Evolutionary conservation across 2,888 invertebrate species (phyloP).

Genomic region (Hyposoter dolosus): DNA sequence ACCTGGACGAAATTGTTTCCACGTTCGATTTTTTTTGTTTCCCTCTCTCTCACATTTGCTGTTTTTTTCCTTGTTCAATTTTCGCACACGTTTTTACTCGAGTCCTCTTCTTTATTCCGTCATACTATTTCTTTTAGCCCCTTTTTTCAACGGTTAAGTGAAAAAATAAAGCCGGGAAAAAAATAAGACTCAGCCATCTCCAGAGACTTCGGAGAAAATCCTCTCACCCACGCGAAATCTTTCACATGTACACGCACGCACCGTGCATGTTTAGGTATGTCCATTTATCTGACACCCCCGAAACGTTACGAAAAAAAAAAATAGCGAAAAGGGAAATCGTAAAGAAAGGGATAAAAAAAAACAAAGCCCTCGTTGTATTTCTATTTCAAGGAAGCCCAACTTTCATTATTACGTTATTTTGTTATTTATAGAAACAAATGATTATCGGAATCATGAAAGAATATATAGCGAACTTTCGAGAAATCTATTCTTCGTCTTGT

Average conservation of each 20-base stretch:
- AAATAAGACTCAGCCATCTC: constrained; percentile 79
- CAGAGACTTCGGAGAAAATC: constrained; percentile 78
- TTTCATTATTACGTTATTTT: background rate
- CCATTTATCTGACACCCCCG: constrained; percentile 10
- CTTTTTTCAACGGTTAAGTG: constrained; percentile 69
- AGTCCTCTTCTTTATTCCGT: constrained; percentile 15
- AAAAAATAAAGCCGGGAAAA: constrained; percentile 77
- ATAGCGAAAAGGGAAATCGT: background rate
- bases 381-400: background rate
- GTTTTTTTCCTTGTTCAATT: constrained; percentile 17
- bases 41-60: constrained; percentile 4
- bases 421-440: background rate
- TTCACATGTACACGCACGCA: constrained; percentile 1
- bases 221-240: constrained; percentile 74
- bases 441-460: background rate
- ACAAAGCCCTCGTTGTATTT: background rate
- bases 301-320: background rate
- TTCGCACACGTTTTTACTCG: constrained; percentile 23
- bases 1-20: constrained; percentile 66
- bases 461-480: background rate
- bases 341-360: constrained; percentile 3
- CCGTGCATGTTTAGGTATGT: background rate
- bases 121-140: constrained; percentile 12
- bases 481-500: background rate
- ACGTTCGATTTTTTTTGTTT: constrained; percentile 35